Evolutionary conservation across 2,797 vertebrate genomes (phyloP), one percentile per base, ranked within the genome.

Genomic region (Gymnoscopelus microlampas): DNA sequence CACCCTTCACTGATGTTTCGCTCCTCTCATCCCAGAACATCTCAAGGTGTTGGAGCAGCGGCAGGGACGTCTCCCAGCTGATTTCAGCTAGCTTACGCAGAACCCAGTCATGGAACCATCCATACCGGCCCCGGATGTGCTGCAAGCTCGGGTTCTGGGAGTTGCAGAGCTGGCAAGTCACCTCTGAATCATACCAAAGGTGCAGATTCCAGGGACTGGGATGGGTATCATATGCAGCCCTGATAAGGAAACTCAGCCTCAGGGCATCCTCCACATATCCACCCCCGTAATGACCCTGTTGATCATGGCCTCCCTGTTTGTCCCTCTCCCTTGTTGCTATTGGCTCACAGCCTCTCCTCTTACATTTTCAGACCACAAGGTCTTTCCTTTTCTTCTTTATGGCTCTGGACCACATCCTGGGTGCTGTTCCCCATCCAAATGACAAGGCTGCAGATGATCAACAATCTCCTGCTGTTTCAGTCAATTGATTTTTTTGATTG

Each of bases 401-500:
- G 57, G 39, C 35, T 61, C 66, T 62, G 35, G 14, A 67, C 58
- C 63, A 61, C 56, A 50, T 55, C 19, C 56, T 73, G 11, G 50
- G 49, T 39, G 6, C 47, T 68, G 26, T 29, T 29, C 2, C 3
- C 26, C 26, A 19, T 19, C 26, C 26, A 3, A 29, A 29, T 29
- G 58, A 29, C 44, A 19, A 60, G 53, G 15, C 32, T 67, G 71
- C 5, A 35, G 50, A 39, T 26, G 3, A 8, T 53, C 65, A 32
- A 63, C n/a, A 68, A 68, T 61, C 14, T 57, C 59, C 23, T 60
- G 23, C 50, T 73, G 57, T 48, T 55, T 61, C 48, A 66, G 32
- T 3, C 12, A 4, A 5, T 32, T 48, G 12, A 55, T 55, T 9
- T 44, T 44, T 44, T 44, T 44, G 39, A 44, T 44, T 44, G 39